These are phyloP conservation scores for Neria commutata DNA, from an alignment of 2,888 invertebrate species.

Conservation along the genomic window DNA sequence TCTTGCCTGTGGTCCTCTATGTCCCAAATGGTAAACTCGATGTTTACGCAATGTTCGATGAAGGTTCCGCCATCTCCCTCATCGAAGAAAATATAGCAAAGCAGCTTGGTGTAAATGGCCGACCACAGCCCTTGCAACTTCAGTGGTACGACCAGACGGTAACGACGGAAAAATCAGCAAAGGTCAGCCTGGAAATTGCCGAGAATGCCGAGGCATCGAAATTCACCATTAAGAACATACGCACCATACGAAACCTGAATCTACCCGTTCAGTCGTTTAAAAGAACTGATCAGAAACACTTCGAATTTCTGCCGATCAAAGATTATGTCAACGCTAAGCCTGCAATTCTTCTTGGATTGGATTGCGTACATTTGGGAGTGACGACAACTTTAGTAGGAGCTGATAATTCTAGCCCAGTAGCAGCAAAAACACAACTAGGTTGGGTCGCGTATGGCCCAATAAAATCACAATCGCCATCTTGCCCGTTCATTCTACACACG, in stretches of 20 bases:
- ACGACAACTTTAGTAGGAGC: constrained; percentile 4
- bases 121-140: constrained; percentile 17
- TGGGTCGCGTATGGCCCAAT: constrained; percentile 15
- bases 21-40: constrained; percentile 10
- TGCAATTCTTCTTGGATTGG: constrained; percentile 1
- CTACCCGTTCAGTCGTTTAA: constrained; percentile 2
- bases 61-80: constrained; percentile 20
- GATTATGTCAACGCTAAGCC: constrained; percentile 10
- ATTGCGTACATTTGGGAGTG: constrained; percentile 2
- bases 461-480: not conserved
- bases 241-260: not conserved
- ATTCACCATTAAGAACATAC: not conserved
- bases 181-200: constrained; percentile 15
- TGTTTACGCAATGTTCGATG: constrained; percentile 22
- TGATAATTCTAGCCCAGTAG: not conserved
- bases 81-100: constrained; percentile 15
- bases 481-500: not conserved
- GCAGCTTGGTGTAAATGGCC: constrained; percentile 21
- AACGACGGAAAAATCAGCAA: constrained; percentile 6
- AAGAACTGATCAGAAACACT: not conserved
- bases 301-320: not conserved
- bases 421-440: constrained; percentile 8
- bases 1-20: constrained; percentile 19
- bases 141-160: constrained; percentile 24
- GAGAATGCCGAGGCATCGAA: not conserved